Evolutionary conservation across 2,113 vertebrate species (phyloP).

Genomic region (Crotalus viridis): DNA sequence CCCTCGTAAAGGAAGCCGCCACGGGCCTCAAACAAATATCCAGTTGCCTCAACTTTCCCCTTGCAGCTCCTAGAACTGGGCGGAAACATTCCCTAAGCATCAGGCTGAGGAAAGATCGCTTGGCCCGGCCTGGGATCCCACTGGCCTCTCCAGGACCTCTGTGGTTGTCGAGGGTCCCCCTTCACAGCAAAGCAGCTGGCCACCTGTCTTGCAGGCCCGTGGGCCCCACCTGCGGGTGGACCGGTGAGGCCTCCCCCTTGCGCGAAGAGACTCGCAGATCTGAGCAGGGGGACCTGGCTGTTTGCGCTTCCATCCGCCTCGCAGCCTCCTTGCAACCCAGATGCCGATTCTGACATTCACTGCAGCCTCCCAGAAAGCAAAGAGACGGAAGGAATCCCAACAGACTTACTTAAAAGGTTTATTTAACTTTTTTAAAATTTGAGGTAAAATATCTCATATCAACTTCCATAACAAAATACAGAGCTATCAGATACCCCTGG

Average conservation of each 20-base stretch:
- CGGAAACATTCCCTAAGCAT: not conserved
- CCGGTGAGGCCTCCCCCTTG: not conserved
- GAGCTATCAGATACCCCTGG: conserved; percentile 79
- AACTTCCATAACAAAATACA: conserved; percentile 82
- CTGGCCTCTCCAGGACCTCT: not conserved
- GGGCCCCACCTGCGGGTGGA: not conserved
- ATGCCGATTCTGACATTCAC: not conserved
- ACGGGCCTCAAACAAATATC: not conserved
- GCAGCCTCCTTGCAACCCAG: too few relatives aligned
- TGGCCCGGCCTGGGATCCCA: not conserved
- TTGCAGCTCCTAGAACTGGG: not conserved
- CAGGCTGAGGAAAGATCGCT: not conserved
- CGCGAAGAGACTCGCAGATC: fast-evolving
- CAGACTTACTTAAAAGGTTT: conserved; percentile 67
- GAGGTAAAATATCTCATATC: conserved; percentile 78
- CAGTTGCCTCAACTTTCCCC: not conserved
- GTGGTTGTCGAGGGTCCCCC: not conserved
- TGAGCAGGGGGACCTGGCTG: not conserved
- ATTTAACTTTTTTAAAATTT: conserved; percentile 71
- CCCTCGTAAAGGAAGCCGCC: not conserved
- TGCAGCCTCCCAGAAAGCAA: not conserved
- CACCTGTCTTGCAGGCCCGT: fast-evolving
- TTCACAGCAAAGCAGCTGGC: not conserved
- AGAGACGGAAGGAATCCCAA: not conserved
- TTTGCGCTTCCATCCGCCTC: too few relatives aligned